Evolutionary conservation across 2,113 vertebrate species (phyloP), one percentile per base, ranked within the genome.

Genomic region (Malurus cyaneus): DNA sequence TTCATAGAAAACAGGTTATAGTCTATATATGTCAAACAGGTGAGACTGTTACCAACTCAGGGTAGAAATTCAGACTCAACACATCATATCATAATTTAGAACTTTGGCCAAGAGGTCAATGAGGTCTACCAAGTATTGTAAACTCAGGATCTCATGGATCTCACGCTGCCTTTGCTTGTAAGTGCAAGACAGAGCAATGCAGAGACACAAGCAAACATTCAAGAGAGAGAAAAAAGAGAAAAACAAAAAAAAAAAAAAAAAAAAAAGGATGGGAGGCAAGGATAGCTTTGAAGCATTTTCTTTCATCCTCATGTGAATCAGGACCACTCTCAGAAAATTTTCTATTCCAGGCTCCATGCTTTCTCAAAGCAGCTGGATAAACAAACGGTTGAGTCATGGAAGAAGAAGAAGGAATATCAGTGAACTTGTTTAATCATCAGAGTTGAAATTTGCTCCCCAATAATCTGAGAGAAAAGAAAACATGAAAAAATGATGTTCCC

Each of bases 231-330:
- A 13, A 11, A 5, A 18, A 14, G 10, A 2, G 9, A 16, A 23
- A 5, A 14, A 19, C 18, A 12, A 47, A 21, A 8, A 7, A 10
- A n/a, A 3, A 8, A 10, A 34, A 9, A 2, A 18, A 15, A n/a
- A 18, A 44, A 2, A 36, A 19, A 3, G 7, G 2, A 4, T 3
- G 6, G 2, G 4, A 3, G 0, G 1, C 29, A 2, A 17, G 1
- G 64, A 13, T 4, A 65, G 5, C 24, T 80, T 71, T 92, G 32
- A 80, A 84, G 9, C 9, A 70, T 54, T 89, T 89, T 65, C 2
- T 29, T 93, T 87, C 52, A 78, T 57, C 20, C 8, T 5, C 4
- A 1, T 53, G n/a, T 46, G 15, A 19, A 89, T 77, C 42, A 66
- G 21, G 31, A 53, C 8, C 10, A 73, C 12, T 59, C 6, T 67